Evolutionary conservation across 2,888 invertebrate genomes (phyloP), one percentile per base, ranked within the genome.

Genomic region (Lasioglossum figueresi): DNA sequence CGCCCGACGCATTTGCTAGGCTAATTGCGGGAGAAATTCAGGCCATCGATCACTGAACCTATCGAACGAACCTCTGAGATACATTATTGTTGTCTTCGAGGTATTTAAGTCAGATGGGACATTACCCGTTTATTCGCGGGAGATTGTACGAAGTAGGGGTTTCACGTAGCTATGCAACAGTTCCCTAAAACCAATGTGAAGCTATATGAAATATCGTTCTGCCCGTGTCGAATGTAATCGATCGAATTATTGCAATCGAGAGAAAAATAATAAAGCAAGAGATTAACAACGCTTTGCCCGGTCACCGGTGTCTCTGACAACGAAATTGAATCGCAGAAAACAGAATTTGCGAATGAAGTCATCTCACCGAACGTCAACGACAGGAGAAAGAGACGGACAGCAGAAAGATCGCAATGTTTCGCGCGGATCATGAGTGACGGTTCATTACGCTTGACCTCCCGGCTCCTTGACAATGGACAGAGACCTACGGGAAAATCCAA

Each of bases 21-120:
- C 63, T 63, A 63, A 63, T 63, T 63, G 63, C 63, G 63, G 31
- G 31, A 16, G 31, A 31, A 31, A 63, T 31, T 16, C 31, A 31
- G 31, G 31, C 63, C 19, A 63, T 63, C 63, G 63, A 63, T 63
- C 63, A 63, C 63, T 31, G 63, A 56, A n/a, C 12, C 56, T 52
- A 52, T 52, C 23, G 14, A 31, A 52, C 52, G 48, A 19, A 6
- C 19, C 48, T 10, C n/a, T 23, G 23, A 52, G 52, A 23, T 52
- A 52, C 10, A 52, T 52, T 52, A 52, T 52, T 52, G n/a, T 10
- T 4, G 52, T 52, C 23, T 52, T 52, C 23, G 8, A 52, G 23
- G 52, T 23, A 52, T 23, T 23, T 52, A 23, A 52, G 19, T 10
- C 23, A 10, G 23, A 5, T 2, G 19, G 23, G 8, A 16, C 3